Evolutionary conservation across 2,888 invertebrate genomes (phyloP).

Genomic region (Pristionchus exspectatus): DNA sequence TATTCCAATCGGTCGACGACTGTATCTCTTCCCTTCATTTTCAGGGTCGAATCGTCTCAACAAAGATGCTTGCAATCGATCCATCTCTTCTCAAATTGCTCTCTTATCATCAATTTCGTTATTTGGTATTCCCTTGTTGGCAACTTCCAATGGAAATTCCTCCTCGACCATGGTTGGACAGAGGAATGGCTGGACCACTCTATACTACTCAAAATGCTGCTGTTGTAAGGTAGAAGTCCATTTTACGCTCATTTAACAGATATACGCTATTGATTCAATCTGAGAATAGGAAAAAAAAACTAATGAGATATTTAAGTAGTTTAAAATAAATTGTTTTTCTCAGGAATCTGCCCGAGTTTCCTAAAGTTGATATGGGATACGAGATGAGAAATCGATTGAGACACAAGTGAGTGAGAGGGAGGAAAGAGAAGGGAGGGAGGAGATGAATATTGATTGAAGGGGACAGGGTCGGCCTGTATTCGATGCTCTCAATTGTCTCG

Average conservation of each 20-base stretch:
- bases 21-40: not conserved
- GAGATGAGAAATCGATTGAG: conserved; percentile 65
- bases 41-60: conserved; percentile 58
- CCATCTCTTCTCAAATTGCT: conserved; percentile 59
- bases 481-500: conserved; percentile 94
- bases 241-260: not conserved
- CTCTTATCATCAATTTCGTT: conserved; percentile 68
- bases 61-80: conserved; percentile 69
- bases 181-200: conserved; percentile 72
- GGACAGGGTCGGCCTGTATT: conserved; percentile 87
- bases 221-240: not conserved
- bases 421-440: not conserved
- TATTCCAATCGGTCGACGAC: not conserved
- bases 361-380: conserved; percentile 64
- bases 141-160: conserved; percentile 75
- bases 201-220: conserved; percentile 59
- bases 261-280: not conserved
- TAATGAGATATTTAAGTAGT: not conserved
- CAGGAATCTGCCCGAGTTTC: conserved; percentile 68
- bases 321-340: conserved; percentile 57
- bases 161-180: conserved; percentile 76
- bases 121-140: conserved; percentile 68
- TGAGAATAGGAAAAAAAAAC: not conserved
- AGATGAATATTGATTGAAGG: conserved; percentile 8
- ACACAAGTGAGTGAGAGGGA: conserved; percentile 26